Evolutionary conservation across 2,797 vertebrate genomes (phyloP).

Genomic region (Clarias fuscus): DNA sequence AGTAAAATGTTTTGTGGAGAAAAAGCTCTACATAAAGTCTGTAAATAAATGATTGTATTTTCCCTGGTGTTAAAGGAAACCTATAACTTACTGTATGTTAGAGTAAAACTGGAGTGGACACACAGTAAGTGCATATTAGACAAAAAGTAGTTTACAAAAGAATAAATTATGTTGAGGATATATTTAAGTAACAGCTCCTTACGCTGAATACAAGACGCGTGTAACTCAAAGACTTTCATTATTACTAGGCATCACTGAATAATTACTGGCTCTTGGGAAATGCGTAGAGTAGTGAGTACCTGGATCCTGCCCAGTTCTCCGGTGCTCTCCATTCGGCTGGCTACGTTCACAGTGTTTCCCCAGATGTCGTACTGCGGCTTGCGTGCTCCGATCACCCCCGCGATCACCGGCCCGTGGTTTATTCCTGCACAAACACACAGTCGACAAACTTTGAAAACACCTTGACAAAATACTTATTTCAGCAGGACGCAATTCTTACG

Average conservation of each 20-base stretch:
- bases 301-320: conserved; percentile 96
- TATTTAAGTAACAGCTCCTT: not conserved
- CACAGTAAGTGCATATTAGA: not conserved
- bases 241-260: not conserved
- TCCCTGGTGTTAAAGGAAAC: not conserved
- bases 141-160: not conserved
- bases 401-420: conserved; percentile 95
- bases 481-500: not conserved
- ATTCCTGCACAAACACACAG: conserved; percentile 78
- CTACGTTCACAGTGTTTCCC: conserved; percentile 98
- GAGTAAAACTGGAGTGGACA: not conserved
- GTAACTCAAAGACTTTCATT: not conserved
- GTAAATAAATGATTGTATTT: not conserved
- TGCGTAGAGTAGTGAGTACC: conserved; percentile 69
- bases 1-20: not conserved
- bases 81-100: not conserved
- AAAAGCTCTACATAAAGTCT: not conserved
- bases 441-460: conserved; percentile 8
- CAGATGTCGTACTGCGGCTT: conserved; percentile 99
- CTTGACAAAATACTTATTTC: conserved; percentile 18
- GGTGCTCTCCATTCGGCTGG: conserved; percentile 96
- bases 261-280: not conserved
- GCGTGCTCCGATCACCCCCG: conserved; percentile 94
- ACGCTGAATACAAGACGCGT: not conserved
- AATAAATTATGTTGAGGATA: not conserved